Evolutionary conservation across 2,113 vertebrate species (phyloP).

Genomic region (Stigmatopora nigra): DNA sequence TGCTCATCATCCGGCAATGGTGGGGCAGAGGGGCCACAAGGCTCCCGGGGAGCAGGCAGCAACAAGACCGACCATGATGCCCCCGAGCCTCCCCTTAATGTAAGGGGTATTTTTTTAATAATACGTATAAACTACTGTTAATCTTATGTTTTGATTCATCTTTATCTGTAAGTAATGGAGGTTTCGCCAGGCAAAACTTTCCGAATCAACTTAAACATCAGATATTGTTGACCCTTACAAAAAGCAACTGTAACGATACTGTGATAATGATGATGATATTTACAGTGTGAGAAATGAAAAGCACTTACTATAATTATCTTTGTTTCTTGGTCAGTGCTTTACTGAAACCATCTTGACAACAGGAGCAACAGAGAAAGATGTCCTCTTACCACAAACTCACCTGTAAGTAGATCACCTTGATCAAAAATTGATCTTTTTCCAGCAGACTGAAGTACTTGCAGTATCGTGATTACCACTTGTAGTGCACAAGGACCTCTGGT

Average conservation of each 20-base stretch:
- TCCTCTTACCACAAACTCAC: conserved; percentile 39
- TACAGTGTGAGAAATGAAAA: not conserved
- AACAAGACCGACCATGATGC: conserved; percentile 36
- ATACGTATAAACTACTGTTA: no score
- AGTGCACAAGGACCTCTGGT: not conserved
- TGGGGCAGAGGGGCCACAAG: conserved; percentile 32
- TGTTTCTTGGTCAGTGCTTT: conserved; percentile 19
- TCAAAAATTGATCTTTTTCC: conserved; percentile 46
- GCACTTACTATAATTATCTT: not conserved
- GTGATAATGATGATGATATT: not conserved
- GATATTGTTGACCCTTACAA: no score
- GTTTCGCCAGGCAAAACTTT: not conserved
- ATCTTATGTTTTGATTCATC: not conserved
- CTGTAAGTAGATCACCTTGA: conserved; percentile 55
- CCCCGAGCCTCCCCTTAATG: conserved; percentile 24
- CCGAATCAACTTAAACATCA: not conserved
- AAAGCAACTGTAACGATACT: not conserved
- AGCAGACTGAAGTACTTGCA: conserved; percentile 34
- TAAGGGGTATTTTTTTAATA: conserved; percentile 27
- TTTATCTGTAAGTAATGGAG: not conserved
- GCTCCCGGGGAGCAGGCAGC: conserved; percentile 19
- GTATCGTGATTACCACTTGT: not conserved
- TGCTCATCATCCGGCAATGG: not conserved
- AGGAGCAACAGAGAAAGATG: conserved; percentile 27
- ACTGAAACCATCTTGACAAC: conserved; percentile 38